Evolutionary conservation across 2,797 vertebrate species (phyloP).

Genomic region (Poecilia picta): DNA sequence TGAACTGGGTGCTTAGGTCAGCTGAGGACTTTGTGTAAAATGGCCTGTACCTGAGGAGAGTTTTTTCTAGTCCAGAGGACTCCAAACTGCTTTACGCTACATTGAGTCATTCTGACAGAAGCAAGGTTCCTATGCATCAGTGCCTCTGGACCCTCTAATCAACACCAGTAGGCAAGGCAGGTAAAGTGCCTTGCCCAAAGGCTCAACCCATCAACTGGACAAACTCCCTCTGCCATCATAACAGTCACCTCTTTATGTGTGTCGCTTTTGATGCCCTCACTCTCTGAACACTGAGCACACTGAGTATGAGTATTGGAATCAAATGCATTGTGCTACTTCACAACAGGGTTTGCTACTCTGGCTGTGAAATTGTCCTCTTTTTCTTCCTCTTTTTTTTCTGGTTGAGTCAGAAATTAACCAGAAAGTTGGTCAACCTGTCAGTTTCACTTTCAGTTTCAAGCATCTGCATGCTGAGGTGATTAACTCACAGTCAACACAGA

Average conservation of each 20-base stretch:
- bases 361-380: not conserved
- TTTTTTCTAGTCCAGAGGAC: too few species aligned
- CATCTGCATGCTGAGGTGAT: not conserved
- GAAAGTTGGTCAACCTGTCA: not conserved
- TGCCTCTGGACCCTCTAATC: too few species aligned
- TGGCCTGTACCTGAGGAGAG: not conserved
- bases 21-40: not conserved
- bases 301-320: not conserved
- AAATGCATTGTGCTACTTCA: not conserved
- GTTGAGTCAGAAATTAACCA: not conserved
- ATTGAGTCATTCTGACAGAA: too few species aligned
- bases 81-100: too few species aligned
- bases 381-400: too few species aligned
- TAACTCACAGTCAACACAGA: not conserved
- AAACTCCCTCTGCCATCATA: too few species aligned
- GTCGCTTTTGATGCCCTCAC: not conserved
- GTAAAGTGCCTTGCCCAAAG: too few species aligned
- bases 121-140: too few species aligned
- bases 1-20: not conserved
- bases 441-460: not conserved
- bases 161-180: too few species aligned
- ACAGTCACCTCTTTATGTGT: not conserved
- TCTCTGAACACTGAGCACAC: not conserved
- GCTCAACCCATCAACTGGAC: too few species aligned
- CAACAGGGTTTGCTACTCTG: not conserved